Evolutionary conservation across 2,113 vertebrate species (phyloP).

Genomic region (Agelaius tricolor): DNA sequence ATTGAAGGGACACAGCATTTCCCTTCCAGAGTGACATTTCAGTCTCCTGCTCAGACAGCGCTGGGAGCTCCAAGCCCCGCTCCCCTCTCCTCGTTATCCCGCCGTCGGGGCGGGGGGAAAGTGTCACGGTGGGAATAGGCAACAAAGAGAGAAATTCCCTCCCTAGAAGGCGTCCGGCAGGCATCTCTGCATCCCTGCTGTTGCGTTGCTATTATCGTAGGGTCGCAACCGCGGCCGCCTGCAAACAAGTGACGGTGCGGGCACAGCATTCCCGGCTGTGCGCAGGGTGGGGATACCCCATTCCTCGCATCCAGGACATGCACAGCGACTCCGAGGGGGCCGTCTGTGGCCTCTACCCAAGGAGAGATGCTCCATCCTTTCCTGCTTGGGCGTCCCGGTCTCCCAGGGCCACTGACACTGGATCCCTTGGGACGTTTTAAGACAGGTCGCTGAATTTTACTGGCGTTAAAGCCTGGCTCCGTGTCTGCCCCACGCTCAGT

Average conservation of each 20-base stretch:
- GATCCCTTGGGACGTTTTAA: background rate
- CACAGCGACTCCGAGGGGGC: background rate
- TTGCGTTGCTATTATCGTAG: background rate
- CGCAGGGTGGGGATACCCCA: background rate
- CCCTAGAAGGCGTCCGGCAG: background rate
- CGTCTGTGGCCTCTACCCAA: background rate
- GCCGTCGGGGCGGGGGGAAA: rapidly evolving
- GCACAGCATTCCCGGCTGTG: background rate
- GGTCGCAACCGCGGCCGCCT: background rate
- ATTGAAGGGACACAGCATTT: background rate
- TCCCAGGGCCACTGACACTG: background rate
- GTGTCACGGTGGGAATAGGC: background rate
- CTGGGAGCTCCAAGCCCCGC: background rate
- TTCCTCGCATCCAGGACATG: background rate
- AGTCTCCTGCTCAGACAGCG: background rate
- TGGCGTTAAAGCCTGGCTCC: background rate
- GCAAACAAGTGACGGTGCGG: background rate
- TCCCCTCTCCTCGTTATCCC: background rate
- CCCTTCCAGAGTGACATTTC: background rate
- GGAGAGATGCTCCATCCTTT: background rate
- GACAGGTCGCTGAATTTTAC: background rate
- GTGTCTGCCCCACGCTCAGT: background rate
- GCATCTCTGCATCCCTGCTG: background rate
- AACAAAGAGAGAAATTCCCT: background rate
- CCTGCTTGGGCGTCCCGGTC: background rate